Conservation (phyloP, 64 coral and sea anemone genomes). For the Astreopora myriophthalma region DNA sequence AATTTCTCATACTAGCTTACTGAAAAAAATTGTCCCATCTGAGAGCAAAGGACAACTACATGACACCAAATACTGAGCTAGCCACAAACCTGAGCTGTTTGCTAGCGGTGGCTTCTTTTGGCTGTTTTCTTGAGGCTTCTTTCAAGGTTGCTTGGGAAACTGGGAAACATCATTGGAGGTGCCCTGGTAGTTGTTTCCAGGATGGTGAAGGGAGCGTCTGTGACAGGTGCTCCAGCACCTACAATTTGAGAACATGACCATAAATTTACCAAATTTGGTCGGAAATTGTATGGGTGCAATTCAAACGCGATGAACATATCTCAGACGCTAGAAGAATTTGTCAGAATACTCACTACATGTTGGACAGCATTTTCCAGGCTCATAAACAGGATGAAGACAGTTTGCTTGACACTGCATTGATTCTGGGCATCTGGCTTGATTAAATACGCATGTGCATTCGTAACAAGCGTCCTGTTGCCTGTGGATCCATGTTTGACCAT, state of each 20-base stretch:
- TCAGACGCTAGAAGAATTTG: no score
- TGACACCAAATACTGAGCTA: background rate
- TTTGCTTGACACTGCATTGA: background rate
- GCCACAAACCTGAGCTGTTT: background rate
- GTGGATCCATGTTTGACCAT: constrained; percentile 14
- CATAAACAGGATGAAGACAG: background rate
- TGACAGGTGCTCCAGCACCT: background rate
- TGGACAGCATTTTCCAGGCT: constrained; percentile 29
- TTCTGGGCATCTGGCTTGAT: background rate
- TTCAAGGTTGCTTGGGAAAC: constrained; percentile 4
- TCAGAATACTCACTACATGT: background rate
- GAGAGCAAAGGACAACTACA: no score
- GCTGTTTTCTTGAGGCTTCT: background rate
- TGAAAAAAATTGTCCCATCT: no score
- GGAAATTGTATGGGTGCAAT: no score
- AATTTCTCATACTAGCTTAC: no score
- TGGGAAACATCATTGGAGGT: background rate
- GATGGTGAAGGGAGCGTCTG: background rate
- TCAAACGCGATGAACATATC: no score
- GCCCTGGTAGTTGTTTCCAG: background rate
- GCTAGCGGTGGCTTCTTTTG: background rate
- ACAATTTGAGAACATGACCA: background rate
- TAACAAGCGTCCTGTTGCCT: background rate
- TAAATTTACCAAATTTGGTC: background rate
- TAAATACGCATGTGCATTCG: background rate